A percentile compares a stretch with the other conserved stretches of the same genome.
Evolutionary conservation across 2,888 invertebrate species (phyloP).

Genomic region (Melolontha melolontha): DNA sequence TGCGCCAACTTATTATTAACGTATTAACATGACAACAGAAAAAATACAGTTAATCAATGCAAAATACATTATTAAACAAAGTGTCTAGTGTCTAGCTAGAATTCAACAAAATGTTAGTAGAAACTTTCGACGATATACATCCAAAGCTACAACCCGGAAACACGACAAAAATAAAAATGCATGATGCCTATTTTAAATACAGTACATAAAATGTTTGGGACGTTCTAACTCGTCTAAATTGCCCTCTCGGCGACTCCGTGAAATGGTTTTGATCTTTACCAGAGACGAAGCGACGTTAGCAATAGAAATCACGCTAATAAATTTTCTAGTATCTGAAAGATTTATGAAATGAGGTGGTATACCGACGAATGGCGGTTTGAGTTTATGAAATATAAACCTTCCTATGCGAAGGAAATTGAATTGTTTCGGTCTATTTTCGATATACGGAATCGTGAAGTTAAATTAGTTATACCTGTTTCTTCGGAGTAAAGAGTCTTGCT

Average conservation of each 20-base stretch:
- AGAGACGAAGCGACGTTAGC: neutral
- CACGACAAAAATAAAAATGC: neutral
- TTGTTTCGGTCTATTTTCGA: conserved; percentile 18
- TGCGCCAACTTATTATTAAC: too few species aligned
- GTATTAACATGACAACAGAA: too few species aligned
- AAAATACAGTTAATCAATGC: too few species aligned
- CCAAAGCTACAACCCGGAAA: neutral
- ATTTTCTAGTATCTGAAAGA: conserved; percentile 16
- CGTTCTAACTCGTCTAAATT: neutral
- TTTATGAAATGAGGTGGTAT: conserved; percentile 2
- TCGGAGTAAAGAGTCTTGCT: too few species aligned
- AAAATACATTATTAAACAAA: too few species aligned
- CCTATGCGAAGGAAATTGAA: conserved; percentile 4
- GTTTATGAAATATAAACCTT: neutral
- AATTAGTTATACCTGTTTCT: too few species aligned
- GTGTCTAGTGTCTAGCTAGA: too few species aligned
- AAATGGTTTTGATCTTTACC: conserved; percentile 4
- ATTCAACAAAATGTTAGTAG: too few species aligned
- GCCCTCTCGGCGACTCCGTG: conserved; percentile 5
- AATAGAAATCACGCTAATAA: neutral
- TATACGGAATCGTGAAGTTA: too few species aligned
- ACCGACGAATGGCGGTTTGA: neutral
- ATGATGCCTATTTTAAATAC: too few species aligned
- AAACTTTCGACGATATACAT: too few species aligned
- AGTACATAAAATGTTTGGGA: neutral